Evolutionary conservation across 2,113 vertebrate genomes (phyloP).

Genomic region (Aphyosemion australe): DNA sequence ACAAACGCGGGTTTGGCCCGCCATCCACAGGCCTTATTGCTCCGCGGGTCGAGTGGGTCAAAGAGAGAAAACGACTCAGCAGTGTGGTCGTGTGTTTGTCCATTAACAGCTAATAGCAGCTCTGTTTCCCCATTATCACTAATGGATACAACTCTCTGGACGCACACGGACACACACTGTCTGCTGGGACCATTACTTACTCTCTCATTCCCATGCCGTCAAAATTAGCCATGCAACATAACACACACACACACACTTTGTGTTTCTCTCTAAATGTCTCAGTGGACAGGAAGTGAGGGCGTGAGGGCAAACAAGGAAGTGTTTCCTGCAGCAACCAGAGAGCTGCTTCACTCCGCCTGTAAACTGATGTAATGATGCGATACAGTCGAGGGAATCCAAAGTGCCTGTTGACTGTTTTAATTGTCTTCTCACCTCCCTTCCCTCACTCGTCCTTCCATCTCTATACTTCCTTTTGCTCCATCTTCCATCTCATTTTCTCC

Average conservation of each 20-base stretch:
- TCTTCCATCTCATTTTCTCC: too few relatives aligned
- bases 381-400: constrained; percentile 59
- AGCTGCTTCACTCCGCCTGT: constrained; percentile 46
- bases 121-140: constrained; percentile 72
- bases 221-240: constrained; percentile 72
- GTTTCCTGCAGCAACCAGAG: constrained; percentile 65
- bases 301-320: constrained; percentile 70
- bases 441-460: constrained; percentile 16
- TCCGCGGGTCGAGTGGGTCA: constrained; percentile 9
- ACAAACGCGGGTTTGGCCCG: neutral
- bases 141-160: constrained; percentile 73
- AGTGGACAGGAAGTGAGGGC: constrained; percentile 68
- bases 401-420: constrained; percentile 72
- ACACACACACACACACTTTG: constrained; percentile 38
- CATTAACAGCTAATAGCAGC: constrained; percentile 75
- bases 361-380: constrained; percentile 65
- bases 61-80: constrained; percentile 11
- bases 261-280: constrained; percentile 59
- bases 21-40: neutral
- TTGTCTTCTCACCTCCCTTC: constrained; percentile 58
- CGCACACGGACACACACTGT: constrained; percentile 38
- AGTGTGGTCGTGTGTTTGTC: constrained; percentile 66
- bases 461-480: too few relatives aligned
- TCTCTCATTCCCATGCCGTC: constrained; percentile 74
- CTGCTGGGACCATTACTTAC: constrained; percentile 72